Conservation (phyloP, 30 jellyfish, hydroid and myxozoan species). For the Aurelia aurita complex sp. Pacific region DNA sequence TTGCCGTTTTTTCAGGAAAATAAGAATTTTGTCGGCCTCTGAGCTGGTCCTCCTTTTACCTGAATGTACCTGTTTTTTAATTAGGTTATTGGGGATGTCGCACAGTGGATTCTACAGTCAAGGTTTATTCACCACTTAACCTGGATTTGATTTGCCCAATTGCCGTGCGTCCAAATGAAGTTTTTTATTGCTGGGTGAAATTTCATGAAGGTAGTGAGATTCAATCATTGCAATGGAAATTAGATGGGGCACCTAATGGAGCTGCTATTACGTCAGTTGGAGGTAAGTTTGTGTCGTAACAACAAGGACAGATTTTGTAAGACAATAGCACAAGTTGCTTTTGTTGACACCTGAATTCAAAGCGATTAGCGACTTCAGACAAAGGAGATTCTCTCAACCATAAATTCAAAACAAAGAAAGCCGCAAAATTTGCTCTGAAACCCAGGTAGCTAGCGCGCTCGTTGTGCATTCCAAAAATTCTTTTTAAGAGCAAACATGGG, state of each 20-base stretch:
- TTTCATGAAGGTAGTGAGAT: slow-evolving; percentile 51
- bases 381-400: no score
- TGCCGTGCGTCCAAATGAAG: slow-evolving; percentile 28
- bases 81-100: slow-evolving; percentile 86
- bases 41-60: background rate
- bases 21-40: background rate
- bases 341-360: no score
- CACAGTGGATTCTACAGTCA: slow-evolving; percentile 52
- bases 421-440: no score
- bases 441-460: no score
- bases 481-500: no score
- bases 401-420: no score
- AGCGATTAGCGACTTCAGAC: no score
- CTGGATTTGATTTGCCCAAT: slow-evolving; percentile 35
- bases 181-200: slow-evolving; percentile 35
- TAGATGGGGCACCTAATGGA: slow-evolving; percentile 39
- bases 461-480: no score
- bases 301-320: no score
- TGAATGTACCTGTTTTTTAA: background rate
- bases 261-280: slow-evolving; percentile 49
- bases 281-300: slow-evolving; percentile 16
- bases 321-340: no score
- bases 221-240: slow-evolving; percentile 23
- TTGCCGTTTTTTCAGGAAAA: no score
- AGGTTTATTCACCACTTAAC: slow-evolving; percentile 38